Conservation (phyloP, 2,797 vertebrate species). For the Australoheros facetus region DNA sequence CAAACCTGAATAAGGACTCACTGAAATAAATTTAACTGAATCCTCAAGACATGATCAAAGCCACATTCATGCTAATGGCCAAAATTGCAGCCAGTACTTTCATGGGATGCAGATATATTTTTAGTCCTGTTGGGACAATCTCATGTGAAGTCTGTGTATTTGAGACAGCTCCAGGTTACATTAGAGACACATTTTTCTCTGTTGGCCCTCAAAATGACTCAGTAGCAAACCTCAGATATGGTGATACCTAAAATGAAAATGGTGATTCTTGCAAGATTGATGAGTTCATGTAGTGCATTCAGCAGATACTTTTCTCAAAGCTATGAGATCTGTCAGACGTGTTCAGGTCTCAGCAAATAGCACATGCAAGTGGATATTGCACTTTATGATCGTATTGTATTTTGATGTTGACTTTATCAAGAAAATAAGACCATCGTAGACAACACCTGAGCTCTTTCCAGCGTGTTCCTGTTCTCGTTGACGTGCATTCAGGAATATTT, state of each 20-base stretch:
- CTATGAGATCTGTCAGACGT: constrained; percentile 1
- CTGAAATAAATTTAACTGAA: background rate
- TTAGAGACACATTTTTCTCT: background rate
- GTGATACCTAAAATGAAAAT: background rate
- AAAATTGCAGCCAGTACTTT: background rate
- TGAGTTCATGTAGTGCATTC: background rate
- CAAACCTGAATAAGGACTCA: background rate
- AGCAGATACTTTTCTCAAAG: constrained; percentile 1
- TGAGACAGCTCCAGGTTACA: background rate
- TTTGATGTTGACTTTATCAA: background rate
- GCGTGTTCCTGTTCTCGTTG: accelerated
- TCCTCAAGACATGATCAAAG: background rate
- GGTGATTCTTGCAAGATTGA: background rate
- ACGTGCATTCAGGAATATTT: background rate
- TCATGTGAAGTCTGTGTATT: background rate
- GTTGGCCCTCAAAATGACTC: background rate
- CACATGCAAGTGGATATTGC: background rate
- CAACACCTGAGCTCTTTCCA: background rate
- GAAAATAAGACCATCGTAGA: background rate
- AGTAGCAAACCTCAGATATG: background rate
- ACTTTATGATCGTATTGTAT: background rate
- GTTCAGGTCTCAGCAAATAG: background rate
- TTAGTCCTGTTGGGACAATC: background rate
- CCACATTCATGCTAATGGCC: background rate
- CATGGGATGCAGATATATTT: background rate